Conservation (phyloP, 1,140 invertebrate genomes). For the Pygmarrhopalites habei region DNA sequence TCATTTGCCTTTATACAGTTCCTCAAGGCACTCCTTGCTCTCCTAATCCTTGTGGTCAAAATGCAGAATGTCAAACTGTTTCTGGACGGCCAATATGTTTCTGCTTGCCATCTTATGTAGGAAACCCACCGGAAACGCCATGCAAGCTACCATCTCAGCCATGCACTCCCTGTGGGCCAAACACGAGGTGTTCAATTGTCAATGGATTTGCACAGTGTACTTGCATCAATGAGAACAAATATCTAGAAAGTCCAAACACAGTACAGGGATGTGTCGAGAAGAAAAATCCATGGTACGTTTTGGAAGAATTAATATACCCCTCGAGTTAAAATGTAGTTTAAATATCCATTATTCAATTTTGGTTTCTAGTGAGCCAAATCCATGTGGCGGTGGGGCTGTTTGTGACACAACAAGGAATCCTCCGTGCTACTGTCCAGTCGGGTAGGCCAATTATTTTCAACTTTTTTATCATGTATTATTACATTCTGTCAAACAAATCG, state of each 20-base stretch:
- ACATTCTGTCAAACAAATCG: too few relatives aligned
- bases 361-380: constrained; percentile 60
- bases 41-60: constrained; percentile 74
- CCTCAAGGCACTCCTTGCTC: constrained; percentile 76
- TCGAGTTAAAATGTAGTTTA: not conserved
- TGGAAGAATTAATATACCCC: too few relatives aligned
- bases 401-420: constrained; percentile 68
- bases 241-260: constrained; percentile 76
- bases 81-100: constrained; percentile 47
- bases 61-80: constrained; percentile 68
- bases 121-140: constrained; percentile 52
- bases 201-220: constrained; percentile 82
- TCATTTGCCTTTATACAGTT: constrained; percentile 49
- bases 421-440: constrained; percentile 61
- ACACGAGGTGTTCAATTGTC: constrained; percentile 72
- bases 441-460: too few relatives aligned
- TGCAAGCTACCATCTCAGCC: constrained; percentile 64
- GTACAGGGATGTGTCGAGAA: constrained; percentile 71
- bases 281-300: constrained; percentile 69
- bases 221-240: constrained; percentile 70
- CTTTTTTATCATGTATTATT: too few relatives aligned
- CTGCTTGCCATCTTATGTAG: constrained; percentile 43
- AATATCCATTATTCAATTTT: too few relatives aligned
- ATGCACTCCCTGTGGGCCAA: constrained; percentile 72
- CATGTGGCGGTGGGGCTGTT: constrained; percentile 66